Percentiles rank a stretch among this genome's conserved stretches.
Conservation (phyloP, 2,113 vertebrate species). For the Baryphthengus martii region DNA sequence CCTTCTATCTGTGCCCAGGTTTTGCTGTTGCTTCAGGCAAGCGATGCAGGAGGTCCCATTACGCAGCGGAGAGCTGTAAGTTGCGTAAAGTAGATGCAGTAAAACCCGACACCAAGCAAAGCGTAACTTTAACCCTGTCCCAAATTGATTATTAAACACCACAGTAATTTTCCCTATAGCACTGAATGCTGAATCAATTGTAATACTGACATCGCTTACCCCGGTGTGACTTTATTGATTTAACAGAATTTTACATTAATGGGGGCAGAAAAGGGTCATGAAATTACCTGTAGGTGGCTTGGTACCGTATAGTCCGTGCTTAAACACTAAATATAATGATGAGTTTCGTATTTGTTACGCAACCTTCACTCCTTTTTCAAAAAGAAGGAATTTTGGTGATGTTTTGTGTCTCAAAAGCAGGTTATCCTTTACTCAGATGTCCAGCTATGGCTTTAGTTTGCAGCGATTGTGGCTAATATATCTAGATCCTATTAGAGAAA, state of each 20-base stretch:
- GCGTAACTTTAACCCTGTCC: not conserved
- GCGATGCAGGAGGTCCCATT: not conserved
- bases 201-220: not conserved
- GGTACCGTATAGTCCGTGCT: not conserved
- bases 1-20: not conserved
- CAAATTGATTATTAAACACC: not conserved
- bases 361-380: not conserved
- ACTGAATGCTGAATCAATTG: not conserved
- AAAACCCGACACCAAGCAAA: not conserved
- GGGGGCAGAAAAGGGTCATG: not conserved
- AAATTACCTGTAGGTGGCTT: not conserved
- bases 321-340: not conserved
- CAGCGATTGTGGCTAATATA: not conserved
- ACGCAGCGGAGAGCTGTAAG: not conserved
- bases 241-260: not conserved
- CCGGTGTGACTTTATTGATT: not conserved
- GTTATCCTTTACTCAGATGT: not conserved
- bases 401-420: not conserved
- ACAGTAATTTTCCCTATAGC: not conserved
- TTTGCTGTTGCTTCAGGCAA: not conserved
- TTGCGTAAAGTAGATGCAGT: conserved; percentile 1
- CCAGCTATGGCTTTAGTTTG: not conserved
- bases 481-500: not conserved
- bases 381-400: not conserved
- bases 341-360: not conserved